Conservation (phyloP, 2,113 vertebrate species). For the Setophaga coronata region DNA sequence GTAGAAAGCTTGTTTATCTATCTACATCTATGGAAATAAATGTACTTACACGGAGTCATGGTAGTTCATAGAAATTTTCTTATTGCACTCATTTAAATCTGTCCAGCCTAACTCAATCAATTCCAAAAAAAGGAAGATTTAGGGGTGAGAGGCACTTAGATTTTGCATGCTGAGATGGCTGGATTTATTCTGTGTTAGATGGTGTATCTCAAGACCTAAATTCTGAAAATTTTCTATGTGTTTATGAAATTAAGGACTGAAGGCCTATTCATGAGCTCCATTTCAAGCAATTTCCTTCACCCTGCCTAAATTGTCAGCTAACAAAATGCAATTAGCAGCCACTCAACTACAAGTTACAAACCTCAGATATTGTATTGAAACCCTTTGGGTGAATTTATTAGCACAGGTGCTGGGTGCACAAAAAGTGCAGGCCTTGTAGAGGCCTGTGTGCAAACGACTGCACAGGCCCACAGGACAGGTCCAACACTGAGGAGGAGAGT, state of each 20-base stretch:
- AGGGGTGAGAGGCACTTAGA: neutral
- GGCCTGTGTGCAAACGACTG: neutral
- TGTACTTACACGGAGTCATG: neutral
- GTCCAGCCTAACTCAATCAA: neutral
- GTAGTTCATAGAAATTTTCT: neutral
- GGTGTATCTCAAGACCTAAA: rapidly evolving
- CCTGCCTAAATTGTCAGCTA: neutral
- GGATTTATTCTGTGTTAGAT: neutral
- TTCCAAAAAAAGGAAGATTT: neutral
- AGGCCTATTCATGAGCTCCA: neutral
- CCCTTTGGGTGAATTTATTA: neutral
- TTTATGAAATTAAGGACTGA: neutral
- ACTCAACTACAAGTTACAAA: neutral
- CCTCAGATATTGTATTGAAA: neutral
- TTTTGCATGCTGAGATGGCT: neutral
- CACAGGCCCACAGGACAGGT: rapidly evolving
- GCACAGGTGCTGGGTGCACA: neutral
- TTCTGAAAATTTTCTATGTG: rapidly evolving
- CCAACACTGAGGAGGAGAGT: neutral
- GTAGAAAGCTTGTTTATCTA: neutral
- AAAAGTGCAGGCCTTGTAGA: neutral
- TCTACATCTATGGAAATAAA: neutral
- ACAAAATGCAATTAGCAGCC: neutral
- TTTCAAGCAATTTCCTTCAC: neutral
- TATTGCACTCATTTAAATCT: neutral